Evolutionary conservation across 2,888 invertebrate species (phyloP).

Genomic region (Cepaea hortensis): DNA sequence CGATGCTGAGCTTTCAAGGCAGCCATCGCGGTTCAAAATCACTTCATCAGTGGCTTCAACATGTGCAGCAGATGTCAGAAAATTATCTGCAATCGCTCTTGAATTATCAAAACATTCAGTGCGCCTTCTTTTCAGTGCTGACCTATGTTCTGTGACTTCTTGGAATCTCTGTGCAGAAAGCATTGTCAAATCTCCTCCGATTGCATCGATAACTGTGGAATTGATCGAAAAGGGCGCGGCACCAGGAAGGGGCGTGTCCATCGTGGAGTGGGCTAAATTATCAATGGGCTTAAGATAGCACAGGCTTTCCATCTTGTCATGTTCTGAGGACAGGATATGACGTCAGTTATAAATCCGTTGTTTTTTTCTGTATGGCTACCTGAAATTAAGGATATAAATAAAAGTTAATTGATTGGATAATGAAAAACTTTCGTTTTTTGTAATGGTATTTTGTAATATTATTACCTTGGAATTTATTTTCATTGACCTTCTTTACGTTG

Average conservation of each 20-base stretch:
- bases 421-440: too few species aligned
- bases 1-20: background rate
- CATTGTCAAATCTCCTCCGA: background rate
- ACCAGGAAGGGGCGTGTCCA: background rate
- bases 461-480: too few species aligned
- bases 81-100: background rate
- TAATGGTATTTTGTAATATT: too few species aligned
- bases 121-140: background rate
- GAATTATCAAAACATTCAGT: background rate
- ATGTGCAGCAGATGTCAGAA: background rate
- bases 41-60: background rate
- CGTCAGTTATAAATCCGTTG: background rate
- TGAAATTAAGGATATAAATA: too few species aligned
- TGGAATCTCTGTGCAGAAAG: background rate
- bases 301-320: slow-evolving; percentile 23
- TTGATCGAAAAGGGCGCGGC: background rate
- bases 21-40: background rate
- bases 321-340: background rate
- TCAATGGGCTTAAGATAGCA: slow-evolving; percentile 16
- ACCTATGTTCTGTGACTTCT: background rate
- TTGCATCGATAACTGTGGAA: too few species aligned
- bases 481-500: too few species aligned
- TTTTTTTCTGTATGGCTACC: too few species aligned
- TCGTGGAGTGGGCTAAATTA: background rate
- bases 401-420: too few species aligned